phyloP scores from a whole-genome alignment of 2,113 vertebrate species.

The Spea multiplicata region DNA sequence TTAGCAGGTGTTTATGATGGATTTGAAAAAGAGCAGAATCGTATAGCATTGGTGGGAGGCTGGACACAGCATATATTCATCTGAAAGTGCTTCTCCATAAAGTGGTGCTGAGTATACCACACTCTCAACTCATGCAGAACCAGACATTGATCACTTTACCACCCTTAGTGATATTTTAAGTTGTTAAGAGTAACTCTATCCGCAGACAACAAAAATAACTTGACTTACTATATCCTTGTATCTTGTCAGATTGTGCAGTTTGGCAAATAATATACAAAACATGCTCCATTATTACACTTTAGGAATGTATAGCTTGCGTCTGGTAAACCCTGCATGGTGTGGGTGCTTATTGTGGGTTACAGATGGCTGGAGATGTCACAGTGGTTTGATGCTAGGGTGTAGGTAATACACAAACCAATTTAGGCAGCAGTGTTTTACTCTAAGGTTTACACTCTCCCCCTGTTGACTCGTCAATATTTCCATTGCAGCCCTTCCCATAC shows the following conservation, averaged over 20 bases:
- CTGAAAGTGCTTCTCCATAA: neutral
- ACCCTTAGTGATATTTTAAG: neutral
- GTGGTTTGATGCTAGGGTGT: neutral
- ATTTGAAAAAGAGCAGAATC: conserved; percentile 16
- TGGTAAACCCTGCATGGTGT: no score
- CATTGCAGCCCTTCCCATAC: neutral
- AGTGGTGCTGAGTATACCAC: neutral
- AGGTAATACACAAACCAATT: neutral
- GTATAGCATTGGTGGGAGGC: neutral
- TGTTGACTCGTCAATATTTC: neutral
- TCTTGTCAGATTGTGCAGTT: neutral
- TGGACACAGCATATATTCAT: neutral
- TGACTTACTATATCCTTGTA: neutral
- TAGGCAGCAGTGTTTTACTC: neutral
- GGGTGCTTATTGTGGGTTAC: no score
- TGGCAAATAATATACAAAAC: neutral
- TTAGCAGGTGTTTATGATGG: conserved; percentile 18
- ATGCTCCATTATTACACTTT: neutral
- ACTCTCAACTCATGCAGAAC: neutral
- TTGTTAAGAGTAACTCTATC: no score
- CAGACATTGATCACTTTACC: neutral
- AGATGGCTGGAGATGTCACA: neutral
- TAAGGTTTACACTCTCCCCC: neutral
- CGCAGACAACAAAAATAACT: no score
- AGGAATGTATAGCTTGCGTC: neutral